Conservation (phyloP, 2,113 vertebrate genomes). For the Benitochromis conjunctus region DNA sequence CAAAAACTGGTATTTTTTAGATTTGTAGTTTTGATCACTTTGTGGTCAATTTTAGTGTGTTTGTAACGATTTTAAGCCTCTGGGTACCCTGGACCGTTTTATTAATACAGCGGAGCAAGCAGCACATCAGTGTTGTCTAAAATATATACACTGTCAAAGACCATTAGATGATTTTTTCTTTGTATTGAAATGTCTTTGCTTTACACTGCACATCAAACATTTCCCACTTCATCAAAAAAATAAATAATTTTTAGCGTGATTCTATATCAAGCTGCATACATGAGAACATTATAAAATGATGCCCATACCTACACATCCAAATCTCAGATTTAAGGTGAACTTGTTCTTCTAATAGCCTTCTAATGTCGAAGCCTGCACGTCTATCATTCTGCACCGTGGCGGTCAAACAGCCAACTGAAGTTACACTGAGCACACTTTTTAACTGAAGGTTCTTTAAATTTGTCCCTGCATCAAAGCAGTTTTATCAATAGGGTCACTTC, state of each 20-base stretch:
- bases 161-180: neutral
- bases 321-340: neutral
- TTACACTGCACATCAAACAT: neutral
- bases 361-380: neutral
- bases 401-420: neutral
- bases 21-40: neutral
- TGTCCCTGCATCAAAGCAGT: neutral
- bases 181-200: neutral
- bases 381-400: neutral
- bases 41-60: neutral
- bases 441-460: neutral
- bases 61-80: neutral
- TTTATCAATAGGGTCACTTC: neutral
- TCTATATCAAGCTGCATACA: neutral
- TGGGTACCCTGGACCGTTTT: too few species aligned
- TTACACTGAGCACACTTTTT: neutral
- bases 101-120: too few species aligned
- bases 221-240: neutral
- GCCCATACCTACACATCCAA: neutral
- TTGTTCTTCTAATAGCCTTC: neutral
- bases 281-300: neutral
- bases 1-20: neutral
- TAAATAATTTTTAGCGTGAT: neutral
- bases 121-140: neutral
- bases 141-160: neutral